These are phyloP conservation scores for Notechis scutatus DNA, from an alignment of 2,113 vertebrate genomes.

Conservation along the genomic window DNA sequence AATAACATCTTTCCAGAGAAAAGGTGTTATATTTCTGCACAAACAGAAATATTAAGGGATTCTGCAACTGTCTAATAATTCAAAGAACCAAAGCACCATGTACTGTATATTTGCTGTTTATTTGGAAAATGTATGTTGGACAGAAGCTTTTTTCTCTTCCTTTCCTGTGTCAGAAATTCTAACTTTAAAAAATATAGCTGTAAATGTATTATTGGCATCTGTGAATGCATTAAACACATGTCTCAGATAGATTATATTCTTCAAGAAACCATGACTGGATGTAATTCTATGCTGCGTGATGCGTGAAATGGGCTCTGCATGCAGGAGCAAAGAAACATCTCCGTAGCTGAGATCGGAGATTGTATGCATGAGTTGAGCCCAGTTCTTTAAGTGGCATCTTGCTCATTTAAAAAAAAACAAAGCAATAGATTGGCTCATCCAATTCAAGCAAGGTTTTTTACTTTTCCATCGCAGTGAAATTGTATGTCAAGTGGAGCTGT, in stretches of 20 bases:
- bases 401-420: background rate
- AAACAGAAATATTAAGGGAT: background rate
- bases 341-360: background rate
- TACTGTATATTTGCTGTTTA: background rate
- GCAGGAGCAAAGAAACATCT: background rate
- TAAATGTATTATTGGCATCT: background rate
- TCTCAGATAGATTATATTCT: background rate
- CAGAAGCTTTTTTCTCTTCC: background rate
- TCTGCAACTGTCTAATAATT: background rate
- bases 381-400: background rate
- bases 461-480: background rate
- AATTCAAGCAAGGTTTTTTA: background rate
- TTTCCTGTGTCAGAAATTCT: background rate
- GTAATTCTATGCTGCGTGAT: background rate
- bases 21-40: background rate
- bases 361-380: background rate
- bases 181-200: background rate
- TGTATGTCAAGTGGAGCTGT: background rate
- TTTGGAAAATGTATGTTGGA: background rate
- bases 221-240: background rate
- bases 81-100: background rate
- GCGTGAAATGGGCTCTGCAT: background rate
- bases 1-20: background rate
- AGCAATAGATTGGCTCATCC: background rate
- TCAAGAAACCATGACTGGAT: background rate